phyloP scores from a whole-genome alignment of 1,140 invertebrate genomes.

The Drosophila azteca region DNA sequence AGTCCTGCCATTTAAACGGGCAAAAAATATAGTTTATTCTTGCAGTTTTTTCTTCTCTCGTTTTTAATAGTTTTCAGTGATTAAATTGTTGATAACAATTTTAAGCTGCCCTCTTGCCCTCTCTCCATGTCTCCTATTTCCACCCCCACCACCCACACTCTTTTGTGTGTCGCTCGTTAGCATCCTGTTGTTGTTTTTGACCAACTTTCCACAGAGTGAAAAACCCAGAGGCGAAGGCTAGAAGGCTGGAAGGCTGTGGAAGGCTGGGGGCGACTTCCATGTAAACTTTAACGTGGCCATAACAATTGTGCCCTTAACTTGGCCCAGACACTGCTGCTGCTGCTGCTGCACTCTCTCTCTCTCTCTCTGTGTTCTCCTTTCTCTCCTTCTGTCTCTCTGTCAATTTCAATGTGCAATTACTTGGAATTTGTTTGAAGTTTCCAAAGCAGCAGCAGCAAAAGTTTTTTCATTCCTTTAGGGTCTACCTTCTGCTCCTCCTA shows the following conservation, averaged over 20 bases:
- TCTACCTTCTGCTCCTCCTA: background rate
- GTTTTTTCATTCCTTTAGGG: constrained; percentile 27
- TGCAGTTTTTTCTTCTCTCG: constrained; percentile 19
- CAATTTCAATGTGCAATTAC: constrained; percentile 77
- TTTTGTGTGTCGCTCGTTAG: constrained; percentile 35
- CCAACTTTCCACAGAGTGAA: constrained; percentile 45
- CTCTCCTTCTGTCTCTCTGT: constrained; percentile 14
- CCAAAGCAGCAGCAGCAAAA: constrained; percentile 50
- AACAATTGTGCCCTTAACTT: constrained; percentile 60
- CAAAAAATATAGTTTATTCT: constrained; percentile 27
- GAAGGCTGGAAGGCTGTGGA: constrained; percentile 2
- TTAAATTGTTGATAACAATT: constrained; percentile 68
- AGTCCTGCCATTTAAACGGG: background rate
- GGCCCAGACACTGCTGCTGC: constrained; percentile 32
- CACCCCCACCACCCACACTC: background rate
- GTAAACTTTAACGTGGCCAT: constrained; percentile 61
- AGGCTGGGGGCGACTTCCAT: constrained; percentile 12
- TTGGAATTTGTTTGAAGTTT: constrained; percentile 78
- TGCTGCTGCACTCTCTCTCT: background rate
- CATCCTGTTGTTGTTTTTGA: constrained; percentile 45
- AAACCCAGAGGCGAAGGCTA: background rate
- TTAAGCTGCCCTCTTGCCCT: constrained; percentile 31
- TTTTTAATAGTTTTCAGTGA: constrained; percentile 68
- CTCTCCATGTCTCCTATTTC: background rate
- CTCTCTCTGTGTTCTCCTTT: background rate